These are phyloP conservation scores for Perognathus longimembris DNA, from an alignment of 2,113 vertebrate genomes.

Conservation along the genomic window DNA sequence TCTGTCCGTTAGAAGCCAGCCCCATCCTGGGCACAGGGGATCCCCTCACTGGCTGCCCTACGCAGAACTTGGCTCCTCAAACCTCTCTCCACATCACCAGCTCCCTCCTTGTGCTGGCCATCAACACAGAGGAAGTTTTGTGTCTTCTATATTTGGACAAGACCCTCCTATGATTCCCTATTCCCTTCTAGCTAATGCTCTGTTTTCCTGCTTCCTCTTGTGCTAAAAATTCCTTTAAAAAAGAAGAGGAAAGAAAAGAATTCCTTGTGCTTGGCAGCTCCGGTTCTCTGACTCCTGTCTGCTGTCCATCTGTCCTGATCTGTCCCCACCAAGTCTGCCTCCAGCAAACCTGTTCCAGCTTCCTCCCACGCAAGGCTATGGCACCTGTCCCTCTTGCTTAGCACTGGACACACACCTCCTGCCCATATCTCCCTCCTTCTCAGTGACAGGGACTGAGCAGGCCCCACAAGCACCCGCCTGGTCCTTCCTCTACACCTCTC, in stretches of 20 bases:
- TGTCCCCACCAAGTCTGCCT: neutral
- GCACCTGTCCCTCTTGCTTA: neutral
- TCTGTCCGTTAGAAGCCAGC: neutral
- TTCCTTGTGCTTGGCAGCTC: neutral
- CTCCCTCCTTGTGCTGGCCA: neutral
- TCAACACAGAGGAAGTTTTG: accelerated
- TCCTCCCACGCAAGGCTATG: neutral
- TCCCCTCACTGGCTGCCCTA: neutral
- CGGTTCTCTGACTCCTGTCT: neutral
- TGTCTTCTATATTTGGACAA: slow-evolving; percentile 10
- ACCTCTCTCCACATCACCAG: neutral
- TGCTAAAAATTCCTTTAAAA: neutral
- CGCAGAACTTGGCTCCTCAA: neutral
- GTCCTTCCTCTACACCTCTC: neutral
- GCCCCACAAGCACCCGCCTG: neutral
- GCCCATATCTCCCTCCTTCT: neutral
- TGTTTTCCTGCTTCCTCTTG: neutral
- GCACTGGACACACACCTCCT: accelerated
- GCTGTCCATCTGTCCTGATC: neutral
- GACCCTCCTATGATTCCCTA: neutral
- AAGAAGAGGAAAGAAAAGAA: too few relatives aligned
- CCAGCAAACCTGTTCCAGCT: neutral
- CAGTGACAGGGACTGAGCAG: neutral
- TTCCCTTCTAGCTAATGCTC: neutral
- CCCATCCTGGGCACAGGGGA: neutral